A percentile compares a stretch with the other conserved stretches of the same genome.
Conservation (phyloP, 2,797 vertebrate genomes). For the Chelon auratus region DNA sequence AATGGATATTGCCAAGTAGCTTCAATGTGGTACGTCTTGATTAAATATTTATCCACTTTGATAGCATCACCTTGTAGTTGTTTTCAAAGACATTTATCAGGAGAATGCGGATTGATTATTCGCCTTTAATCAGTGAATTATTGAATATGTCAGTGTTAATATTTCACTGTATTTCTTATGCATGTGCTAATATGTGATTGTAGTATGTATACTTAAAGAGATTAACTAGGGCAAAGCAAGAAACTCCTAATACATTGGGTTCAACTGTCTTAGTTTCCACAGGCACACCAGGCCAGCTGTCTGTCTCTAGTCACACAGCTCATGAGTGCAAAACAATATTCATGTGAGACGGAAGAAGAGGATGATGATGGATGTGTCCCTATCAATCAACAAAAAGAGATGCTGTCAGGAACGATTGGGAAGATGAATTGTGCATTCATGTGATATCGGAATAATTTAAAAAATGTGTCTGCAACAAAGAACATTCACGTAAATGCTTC, state of each 20-base stretch:
- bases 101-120: neutral
- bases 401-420: too few relatives aligned
- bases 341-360: conserved; percentile 32
- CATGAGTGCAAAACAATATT: conserved; percentile 40
- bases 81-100: conserved; percentile 28
- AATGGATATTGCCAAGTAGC: conserved; percentile 35
- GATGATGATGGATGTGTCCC: conserved; percentile 48
- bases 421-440: too few relatives aligned
- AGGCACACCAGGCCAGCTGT: conserved; percentile 22
- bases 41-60: conserved; percentile 43
- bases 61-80: conserved; percentile 18
- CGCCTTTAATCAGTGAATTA: conserved; percentile 9
- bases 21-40: conserved; percentile 15
- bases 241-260: conserved; percentile 17
- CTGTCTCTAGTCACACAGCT: conserved; percentile 8
- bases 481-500: too few relatives aligned
- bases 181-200: neutral
- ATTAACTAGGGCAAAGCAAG: too few relatives aligned
- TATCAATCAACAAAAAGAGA: conserved; percentile 52
- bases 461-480: too few relatives aligned
- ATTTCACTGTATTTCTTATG: neutral
- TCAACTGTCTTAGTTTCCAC: conserved; percentile 31
- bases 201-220: too few relatives aligned
- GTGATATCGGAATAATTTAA: too few relatives aligned
- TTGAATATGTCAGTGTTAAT: conserved; percentile 5